A percentile compares a stretch with the other conserved stretches of the same genome.
These are phyloP conservation scores for Macroramphosus scolopax DNA, from an alignment of 2,797 vertebrate genomes.

Conservation along the genomic window DNA sequence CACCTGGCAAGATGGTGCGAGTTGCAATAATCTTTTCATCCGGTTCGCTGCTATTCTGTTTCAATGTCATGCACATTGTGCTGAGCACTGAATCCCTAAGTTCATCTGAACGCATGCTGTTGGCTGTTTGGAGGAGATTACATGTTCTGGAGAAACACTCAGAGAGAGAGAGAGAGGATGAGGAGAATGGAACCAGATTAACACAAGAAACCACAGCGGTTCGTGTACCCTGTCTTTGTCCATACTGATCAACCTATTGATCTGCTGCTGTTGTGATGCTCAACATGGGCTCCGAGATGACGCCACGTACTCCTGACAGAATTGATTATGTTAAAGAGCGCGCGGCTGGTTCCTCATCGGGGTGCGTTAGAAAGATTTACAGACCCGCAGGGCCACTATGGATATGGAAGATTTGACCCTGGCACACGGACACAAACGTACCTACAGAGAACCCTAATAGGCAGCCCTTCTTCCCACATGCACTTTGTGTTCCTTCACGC, in stretches of 20 bases:
- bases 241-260: constrained; percentile 32
- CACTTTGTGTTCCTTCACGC: constrained; percentile 29
- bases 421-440: neutral
- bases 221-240: constrained; percentile 37
- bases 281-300: constrained; percentile 9
- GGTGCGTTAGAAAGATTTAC: constrained; percentile 61
- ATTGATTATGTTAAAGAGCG: constrained; percentile 46
- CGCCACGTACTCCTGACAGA: too few relatives aligned
- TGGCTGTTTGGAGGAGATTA: constrained; percentile 25
- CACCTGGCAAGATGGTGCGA: constrained; percentile 40
- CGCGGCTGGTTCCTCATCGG: constrained; percentile 28
- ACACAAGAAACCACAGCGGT: constrained; percentile 19
- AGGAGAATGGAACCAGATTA: constrained; percentile 25
- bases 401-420: constrained; percentile 21
- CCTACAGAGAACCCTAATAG: constrained; percentile 16
- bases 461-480: constrained; percentile 31
- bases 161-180: constrained; percentile 20
- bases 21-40: constrained; percentile 44
- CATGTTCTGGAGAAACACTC: constrained; percentile 11
- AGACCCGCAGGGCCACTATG: constrained; percentile 39
- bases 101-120: constrained; percentile 28
- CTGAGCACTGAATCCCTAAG: constrained; percentile 26
- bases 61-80: constrained; percentile 30
- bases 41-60: constrained; percentile 31
- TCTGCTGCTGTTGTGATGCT: constrained; percentile 48